phyloP scores from a whole-genome alignment of 2,113 vertebrate genomes.

The Oncorhynchus masou region DNA sequence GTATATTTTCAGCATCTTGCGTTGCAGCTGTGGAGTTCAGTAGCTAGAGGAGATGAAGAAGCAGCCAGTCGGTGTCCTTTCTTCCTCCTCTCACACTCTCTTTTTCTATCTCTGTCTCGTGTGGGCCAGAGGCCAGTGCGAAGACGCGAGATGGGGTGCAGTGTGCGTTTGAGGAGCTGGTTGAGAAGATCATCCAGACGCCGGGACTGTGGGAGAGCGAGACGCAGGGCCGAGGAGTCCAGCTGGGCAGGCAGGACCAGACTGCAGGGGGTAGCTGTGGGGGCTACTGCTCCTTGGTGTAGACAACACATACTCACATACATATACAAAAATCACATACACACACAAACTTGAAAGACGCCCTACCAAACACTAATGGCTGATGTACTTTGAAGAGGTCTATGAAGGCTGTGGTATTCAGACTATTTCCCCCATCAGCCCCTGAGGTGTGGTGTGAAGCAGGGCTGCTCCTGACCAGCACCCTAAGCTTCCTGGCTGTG shows the following conservation, averaged over 20 bases:
- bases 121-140: slow-evolving; percentile 89
- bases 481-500: slow-evolving; percentile 26
- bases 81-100: background rate
- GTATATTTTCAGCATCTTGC: too few relatives aligned
- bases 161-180: slow-evolving; percentile 98
- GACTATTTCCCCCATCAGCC: slow-evolving; percentile 6
- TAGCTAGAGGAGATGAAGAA: slow-evolving; percentile 38
- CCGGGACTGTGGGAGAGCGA: slow-evolving; percentile 97
- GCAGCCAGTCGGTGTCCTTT: slow-evolving; percentile 32
- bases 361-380: background rate
- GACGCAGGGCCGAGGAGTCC: slow-evolving; percentile 85
- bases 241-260: slow-evolving; percentile 79
- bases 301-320: background rate
- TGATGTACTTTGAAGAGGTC: slow-evolving; percentile 24
- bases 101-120: background rate
- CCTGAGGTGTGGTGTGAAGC: slow-evolving; percentile 26
- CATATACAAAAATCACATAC: background rate
- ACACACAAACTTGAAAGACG: background rate
- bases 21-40: slow-evolving; percentile 4
- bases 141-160: slow-evolving; percentile 97
- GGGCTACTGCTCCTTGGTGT: slow-evolving; percentile 92
- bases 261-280: slow-evolving; percentile 80
- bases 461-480: slow-evolving; percentile 49
- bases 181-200: slow-evolving; percentile 99
- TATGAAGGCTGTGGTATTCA: slow-evolving; percentile 23